Conservation (phyloP, 1,140 invertebrate genomes). For the Aphidius ervi region DNA sequence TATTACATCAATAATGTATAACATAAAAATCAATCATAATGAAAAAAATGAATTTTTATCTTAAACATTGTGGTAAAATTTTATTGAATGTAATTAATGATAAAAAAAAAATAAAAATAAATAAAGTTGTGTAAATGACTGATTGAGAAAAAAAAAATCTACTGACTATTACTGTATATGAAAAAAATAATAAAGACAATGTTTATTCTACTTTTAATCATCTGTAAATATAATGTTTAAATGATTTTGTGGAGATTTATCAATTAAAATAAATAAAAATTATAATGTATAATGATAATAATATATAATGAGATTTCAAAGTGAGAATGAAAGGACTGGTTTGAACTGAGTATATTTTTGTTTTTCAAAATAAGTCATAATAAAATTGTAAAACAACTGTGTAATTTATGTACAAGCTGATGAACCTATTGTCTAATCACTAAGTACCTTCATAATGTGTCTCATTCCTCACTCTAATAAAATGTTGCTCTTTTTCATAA, state of each 20-base stretch:
- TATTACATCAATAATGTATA: too few relatives aligned
- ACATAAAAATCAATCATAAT: not conserved
- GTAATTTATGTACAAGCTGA: constrained; percentile 13
- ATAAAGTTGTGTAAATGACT: constrained; percentile 3
- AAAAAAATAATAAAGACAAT: constrained; percentile 1
- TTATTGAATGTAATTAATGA: not conserved
- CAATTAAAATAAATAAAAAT: too few relatives aligned
- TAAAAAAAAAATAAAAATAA: not conserved
- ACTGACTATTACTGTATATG: not conserved
- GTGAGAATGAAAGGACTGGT: too few relatives aligned
- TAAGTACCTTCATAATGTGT: constrained; percentile 11
- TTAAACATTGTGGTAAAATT: too few relatives aligned
- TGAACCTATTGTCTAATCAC: constrained; percentile 10
- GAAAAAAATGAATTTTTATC: constrained; percentile 10
- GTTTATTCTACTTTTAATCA: constrained; percentile 9
- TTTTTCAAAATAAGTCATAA: constrained; percentile 6
- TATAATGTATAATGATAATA: too few relatives aligned
- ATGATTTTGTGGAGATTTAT: not conserved
- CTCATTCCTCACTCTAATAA: not conserved
- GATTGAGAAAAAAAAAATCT: constrained; percentile 3
- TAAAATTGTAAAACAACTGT: not conserved
- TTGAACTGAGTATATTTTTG: not conserved
- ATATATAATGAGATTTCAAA: too few relatives aligned
- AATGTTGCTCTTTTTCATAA: too few relatives aligned
- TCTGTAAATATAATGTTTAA: constrained; percentile 15